Base-by-base conservation (phyloP, 2,113 vertebrate genomes). In the Maccullochella peelii region DNA sequence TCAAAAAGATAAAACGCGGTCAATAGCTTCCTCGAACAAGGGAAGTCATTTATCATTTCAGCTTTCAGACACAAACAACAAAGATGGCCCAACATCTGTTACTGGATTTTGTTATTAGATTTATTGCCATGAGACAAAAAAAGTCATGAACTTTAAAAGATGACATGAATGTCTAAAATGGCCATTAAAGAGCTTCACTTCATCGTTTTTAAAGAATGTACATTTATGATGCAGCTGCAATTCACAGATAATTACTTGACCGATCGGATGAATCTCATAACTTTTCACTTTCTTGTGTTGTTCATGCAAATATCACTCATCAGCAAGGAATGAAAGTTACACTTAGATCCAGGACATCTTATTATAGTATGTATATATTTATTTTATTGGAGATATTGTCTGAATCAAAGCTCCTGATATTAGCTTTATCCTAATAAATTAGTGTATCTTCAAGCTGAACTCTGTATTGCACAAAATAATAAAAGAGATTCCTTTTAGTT, bases 1-100 rank as follows among this genome's bases (percentile, higher is more conserved):
- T 92, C 88, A 90, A 77, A 74, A 49, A 79, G 85, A 91, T 90
- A 77, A 86, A 76, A 79, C 5, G 2, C 38, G 77, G 65, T 75
- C 76, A 73, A 75, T 42, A 52, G 38, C 2, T 1, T 79, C 79
- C 70, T 55, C 23, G 15, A 36, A 77, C 44, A 47, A 69, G 77
- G 77, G 50, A 85, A 73, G 52, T 8, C 5, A 10, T 87, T 84
- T 73, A 50, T 81, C 66, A 74, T 76, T 52, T 91, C 69, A 59
- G 58, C 62, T 66, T 74, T n/a, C 27, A 62, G 62, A 80, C 63
- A 65, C 16, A 79, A 77, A 80, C 40, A 67, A 42, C 9, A 67
- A 73, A 57, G 44, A 76, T 1, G 12, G 12, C 38, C 16, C 27
- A 50, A 54, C 65, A 40, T 73, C 65, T 36, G 15, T 14, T 54